Evolutionary conservation across 2,888 invertebrate genomes (phyloP).

Genomic region (Meganola albula): DNA sequence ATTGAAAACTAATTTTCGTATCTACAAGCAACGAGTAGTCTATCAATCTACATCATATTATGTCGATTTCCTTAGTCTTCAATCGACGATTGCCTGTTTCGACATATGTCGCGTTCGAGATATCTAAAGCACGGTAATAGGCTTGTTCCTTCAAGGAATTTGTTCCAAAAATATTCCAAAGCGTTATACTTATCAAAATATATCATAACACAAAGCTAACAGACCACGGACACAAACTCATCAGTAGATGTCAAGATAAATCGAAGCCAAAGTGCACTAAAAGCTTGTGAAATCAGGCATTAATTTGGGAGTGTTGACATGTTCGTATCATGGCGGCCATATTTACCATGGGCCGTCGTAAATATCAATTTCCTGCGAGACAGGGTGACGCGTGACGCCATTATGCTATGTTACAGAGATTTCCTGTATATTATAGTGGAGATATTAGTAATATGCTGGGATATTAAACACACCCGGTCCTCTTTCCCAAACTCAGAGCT

Average conservation of each 20-base stretch:
- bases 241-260: too few species aligned
- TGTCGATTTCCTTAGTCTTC: too few species aligned
- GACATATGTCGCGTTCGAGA: too few species aligned
- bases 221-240: too few species aligned
- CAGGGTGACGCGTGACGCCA: conserved; percentile 7
- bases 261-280: too few species aligned
- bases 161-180: not conserved
- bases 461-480: not conserved
- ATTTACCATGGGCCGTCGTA: conserved; percentile 7
- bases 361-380: conserved; percentile 21
- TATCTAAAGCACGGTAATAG: too few species aligned
- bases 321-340: conserved; percentile 10
- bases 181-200: not conserved
- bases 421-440: not conserved
- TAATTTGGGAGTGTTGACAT: conserved; percentile 11
- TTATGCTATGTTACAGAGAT: not conserved
- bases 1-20: too few species aligned
- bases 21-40: too few species aligned
- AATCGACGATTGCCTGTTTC: too few species aligned
- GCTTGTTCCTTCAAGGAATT: too few species aligned
- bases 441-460: not conserved
- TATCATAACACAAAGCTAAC: not conserved
- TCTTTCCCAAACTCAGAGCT: not conserved
- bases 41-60: too few species aligned
- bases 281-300: conserved; percentile 8